Conservation (phyloP, 2,888 invertebrate genomes). For the Scrobipalpa atriplicella region DNA sequence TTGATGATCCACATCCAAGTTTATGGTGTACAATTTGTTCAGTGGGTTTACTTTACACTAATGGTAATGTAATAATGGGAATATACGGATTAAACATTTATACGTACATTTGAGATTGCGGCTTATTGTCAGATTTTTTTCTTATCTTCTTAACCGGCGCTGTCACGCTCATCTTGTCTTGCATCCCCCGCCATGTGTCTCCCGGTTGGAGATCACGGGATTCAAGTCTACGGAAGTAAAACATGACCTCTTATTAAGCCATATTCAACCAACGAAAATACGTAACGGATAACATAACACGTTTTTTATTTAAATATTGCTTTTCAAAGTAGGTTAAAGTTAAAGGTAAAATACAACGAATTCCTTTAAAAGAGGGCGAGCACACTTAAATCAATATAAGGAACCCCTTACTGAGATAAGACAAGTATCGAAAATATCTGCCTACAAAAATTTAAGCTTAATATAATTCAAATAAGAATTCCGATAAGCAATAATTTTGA, state of each 20-base stretch:
- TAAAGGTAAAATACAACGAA: background rate
- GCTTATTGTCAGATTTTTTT: conserved; percentile 87
- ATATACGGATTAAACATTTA: conserved; percentile 33
- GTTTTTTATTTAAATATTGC: background rate
- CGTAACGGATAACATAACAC: background rate
- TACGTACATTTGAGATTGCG: conserved; percentile 86
- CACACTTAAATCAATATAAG: background rate
- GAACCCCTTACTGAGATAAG: conserved; percentile 6
- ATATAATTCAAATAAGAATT: too few species aligned
- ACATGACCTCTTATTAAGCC: conserved; percentile 65
- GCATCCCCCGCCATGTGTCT: conserved; percentile 89
- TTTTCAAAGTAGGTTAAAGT: background rate
- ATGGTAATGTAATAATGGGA: background rate
- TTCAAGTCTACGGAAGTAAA: conserved; percentile 90
- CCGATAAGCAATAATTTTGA: too few species aligned
- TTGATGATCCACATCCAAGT: background rate
- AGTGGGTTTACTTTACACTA: background rate
- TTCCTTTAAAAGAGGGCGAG: background rate
- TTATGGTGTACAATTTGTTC: background rate
- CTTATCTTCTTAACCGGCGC: conserved; percentile 86
- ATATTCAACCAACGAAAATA: conserved; percentile 18
- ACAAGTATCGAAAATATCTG: too few species aligned
- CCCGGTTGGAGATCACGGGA: conserved; percentile 92
- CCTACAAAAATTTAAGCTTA: too few species aligned
- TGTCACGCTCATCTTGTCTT: conserved; percentile 93